phyloP scores from a whole-genome alignment of 2,113 vertebrate species.

The Egretta garzetta region DNA sequence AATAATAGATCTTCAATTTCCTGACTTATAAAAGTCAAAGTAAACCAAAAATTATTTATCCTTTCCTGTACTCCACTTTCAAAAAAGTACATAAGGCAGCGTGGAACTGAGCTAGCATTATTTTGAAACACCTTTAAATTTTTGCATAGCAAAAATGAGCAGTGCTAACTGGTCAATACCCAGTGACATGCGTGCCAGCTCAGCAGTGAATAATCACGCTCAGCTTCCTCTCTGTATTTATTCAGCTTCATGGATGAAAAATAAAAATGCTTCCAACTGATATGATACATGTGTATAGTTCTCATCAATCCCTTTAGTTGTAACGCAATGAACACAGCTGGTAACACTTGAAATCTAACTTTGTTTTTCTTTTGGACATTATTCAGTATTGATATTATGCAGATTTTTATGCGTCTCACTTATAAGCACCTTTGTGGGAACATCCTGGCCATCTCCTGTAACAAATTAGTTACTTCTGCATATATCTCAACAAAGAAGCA shows the following conservation, averaged over 20 bases:
- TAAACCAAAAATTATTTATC: background rate
- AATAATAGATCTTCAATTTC: background rate
- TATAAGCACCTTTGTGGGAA: background rate
- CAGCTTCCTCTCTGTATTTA: background rate
- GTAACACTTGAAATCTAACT: background rate
- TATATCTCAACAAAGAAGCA: fast-evolving
- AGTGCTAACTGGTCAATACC: background rate
- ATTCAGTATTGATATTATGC: background rate
- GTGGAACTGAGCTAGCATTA: background rate
- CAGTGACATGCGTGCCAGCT: background rate
- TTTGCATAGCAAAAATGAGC: background rate
- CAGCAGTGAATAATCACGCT: constrained; percentile 20
- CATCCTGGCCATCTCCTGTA: background rate
- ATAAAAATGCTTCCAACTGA: constrained; percentile 10
- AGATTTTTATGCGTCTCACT: background rate
- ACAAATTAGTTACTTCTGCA: background rate
- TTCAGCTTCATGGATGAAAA: constrained; percentile 12
- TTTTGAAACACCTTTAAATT: constrained; percentile 28
- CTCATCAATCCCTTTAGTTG: background rate
- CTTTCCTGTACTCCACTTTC: background rate
- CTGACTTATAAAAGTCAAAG: background rate
- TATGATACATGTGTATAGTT: background rate
- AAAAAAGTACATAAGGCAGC: background rate
- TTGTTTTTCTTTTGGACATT: background rate
- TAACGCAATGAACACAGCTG: background rate